Base-by-base conservation (phyloP, 2,888 invertebrate species). In the Hydrotaea cyrtoneurina region DNA sequence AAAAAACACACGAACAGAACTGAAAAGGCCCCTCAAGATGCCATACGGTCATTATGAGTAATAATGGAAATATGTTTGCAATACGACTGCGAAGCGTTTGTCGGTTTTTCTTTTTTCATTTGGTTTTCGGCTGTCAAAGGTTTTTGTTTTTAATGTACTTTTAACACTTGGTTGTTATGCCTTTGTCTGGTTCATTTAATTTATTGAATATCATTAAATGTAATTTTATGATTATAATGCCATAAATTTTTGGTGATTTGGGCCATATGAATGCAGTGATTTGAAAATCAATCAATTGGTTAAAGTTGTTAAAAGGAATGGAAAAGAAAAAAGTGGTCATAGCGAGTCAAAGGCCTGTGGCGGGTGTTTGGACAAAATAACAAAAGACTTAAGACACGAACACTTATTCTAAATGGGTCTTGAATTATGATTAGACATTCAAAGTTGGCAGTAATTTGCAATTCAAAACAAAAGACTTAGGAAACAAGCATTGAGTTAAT, bases 151-250 rank as follows among this genome's bases (percentile, higher is more conserved):
- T 55, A 55, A 59, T 59, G 26, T 13, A 15, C 59, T 26, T 59
- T 59, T 26, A 59, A 26, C 59, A 59, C 59, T 26, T 59, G 59
- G 59, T n/a, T 55, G 2, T 1, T 13, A 3, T 21, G 11, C 15
- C 26, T 1, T 15, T 55, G 19, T 55, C 0, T 21, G 19, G 23
- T 55, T 21, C n/a, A 17, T 55, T 21, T 19, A 46, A 69, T 69
- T 69, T 69, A 69, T 69, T 69, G 69, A 43, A 43, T 69, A 46
- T 69, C 46, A 69, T 69, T 69, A 46, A 43, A 69, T 43, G 69
- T 43, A 46, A 69, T 69, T 69, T 46, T 23, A 69, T 69, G 69
- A 69, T 69, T 69, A 69, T 23, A 69, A 43, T 19, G 13, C 21
- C 43, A 69, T 69, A 69, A 69, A 69, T 69, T 69, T 69, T 46